A percentile compares a stretch with the other conserved stretches of the same genome.
phyloP scores from a whole-genome alignment of 2,888 invertebrate genomes.

The Cecidostiba fungosa region DNA sequence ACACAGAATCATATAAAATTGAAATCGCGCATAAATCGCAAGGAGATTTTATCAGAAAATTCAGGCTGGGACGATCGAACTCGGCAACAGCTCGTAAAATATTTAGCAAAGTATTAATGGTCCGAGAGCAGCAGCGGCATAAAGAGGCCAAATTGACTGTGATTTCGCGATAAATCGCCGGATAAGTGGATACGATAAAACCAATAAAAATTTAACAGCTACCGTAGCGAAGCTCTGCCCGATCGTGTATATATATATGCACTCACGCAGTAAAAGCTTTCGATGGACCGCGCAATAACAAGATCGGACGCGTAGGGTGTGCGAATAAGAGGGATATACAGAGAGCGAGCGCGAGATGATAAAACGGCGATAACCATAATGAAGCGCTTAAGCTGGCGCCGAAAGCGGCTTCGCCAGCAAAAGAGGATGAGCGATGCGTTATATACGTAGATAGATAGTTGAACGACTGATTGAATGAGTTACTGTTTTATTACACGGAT shows the following conservation, averaged over 20 bases:
- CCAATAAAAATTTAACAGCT: slow-evolving; percentile 39
- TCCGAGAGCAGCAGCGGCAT: background rate
- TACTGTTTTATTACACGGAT: background rate
- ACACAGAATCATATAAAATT: background rate
- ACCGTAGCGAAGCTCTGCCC: background rate
- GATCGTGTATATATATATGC: background rate
- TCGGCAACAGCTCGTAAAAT: slow-evolving; percentile 5
- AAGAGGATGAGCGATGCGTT: background rate
- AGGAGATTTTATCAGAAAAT: background rate
- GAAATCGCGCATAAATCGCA: background rate
- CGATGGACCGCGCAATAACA: background rate
- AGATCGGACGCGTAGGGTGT: background rate
- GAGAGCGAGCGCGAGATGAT: slow-evolving; percentile 25
- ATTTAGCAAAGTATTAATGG: slow-evolving; percentile 20
- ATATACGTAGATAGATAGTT: background rate
- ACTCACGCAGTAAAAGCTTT: slow-evolving; percentile 8
- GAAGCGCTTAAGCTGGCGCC: slow-evolving; percentile 44
- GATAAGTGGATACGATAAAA: slow-evolving; percentile 25
- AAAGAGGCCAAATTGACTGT: slow-evolving; percentile 12
- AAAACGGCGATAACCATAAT: slow-evolving; percentile 49
- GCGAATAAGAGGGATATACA: slow-evolving; percentile 35
- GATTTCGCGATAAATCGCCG: slow-evolving; percentile 28
- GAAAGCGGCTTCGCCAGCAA: background rate
- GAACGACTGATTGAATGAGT: background rate
- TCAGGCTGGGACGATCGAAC: background rate